Conservation (phyloP, 2,888 invertebrate species). For the Macaria liturata region DNA sequence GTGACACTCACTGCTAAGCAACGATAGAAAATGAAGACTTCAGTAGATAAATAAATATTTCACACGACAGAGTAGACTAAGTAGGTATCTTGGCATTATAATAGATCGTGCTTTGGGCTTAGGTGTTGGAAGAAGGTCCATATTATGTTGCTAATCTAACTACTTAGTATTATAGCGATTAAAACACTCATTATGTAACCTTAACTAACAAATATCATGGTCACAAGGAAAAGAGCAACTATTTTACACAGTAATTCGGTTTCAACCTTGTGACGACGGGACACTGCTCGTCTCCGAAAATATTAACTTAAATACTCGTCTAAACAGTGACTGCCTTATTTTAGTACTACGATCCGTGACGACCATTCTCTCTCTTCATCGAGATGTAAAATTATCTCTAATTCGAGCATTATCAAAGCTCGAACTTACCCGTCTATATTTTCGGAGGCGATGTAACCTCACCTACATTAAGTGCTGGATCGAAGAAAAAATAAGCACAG, state of each 20-base stretch:
- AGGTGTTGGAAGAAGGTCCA: conserved; percentile 30
- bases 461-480: conserved; percentile 52
- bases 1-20: no score
- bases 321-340: conserved; percentile 38
- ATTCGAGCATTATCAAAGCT: conserved; percentile 14
- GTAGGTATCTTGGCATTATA: no score
- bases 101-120: not conserved
- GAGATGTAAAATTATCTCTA: conserved; percentile 9
- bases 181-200: conserved; percentile 51
- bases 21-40: no score
- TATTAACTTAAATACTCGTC: conserved; percentile 47
- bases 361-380: conserved; percentile 43
- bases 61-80: no score
- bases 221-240: conserved; percentile 48
- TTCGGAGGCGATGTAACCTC: conserved; percentile 50
- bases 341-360: conserved; percentile 5
- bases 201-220: conserved; percentile 50
- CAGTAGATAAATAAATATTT: no score
- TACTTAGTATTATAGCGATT: conserved; percentile 41
- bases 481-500: conserved; percentile 81
- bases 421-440: conserved; percentile 46
- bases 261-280: conserved; percentile 52
- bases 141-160: conserved; percentile 43
- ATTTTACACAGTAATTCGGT: conserved; percentile 62
- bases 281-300: conserved; percentile 51